Evolutionary conservation across 2,113 vertebrate genomes (phyloP), one percentile per base, ranked within the genome.

Genomic region (Chloebia gouldiae): DNA sequence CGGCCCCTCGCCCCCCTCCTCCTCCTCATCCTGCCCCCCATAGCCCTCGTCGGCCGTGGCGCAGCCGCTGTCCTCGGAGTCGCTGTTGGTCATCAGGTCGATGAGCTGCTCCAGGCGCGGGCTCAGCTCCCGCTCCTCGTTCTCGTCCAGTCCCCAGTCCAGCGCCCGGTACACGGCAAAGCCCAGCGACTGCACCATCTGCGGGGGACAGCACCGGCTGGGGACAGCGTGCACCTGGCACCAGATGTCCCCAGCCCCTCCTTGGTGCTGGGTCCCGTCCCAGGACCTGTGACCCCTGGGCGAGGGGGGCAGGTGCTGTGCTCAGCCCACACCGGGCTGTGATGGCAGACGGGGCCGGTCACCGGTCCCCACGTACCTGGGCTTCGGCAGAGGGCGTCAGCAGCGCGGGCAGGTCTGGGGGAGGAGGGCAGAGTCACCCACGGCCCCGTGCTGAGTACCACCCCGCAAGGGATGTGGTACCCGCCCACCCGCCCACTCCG

Each of bases 141-240:
- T 99, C 93, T 99, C 99, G 0, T 99, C 98, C 97, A 99, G 97
- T 0, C 99, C 99, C 99, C 99, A 99, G 98, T 99, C 99, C 98
- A 99, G 98, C 0, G 99, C 99, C 7, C 98, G 98, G 97, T 99
- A 99, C 96, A 99, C 99, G 57, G 98, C 98, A 7, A 99, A 99
- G 13, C 99, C 99, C 97, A 99, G 94, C 0, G 98, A 98, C 96
- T 99, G 99, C 81, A 99, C 99, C 98, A 99, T 94, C 99, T 99
- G 97, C 11, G 25, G 23, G 69, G n/a, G 6, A 64, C 2, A 2
- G 72, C 63, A 42, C 10, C 1, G 5, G 19, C 37, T 76, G 75
- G 49, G 72, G 15, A 49, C 22, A 0, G 0, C 20, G 1, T 2
- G 49, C 5, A 2, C 44, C 6, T 45, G 1, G 24, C 53, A 50